Evolutionary conservation across 2,797 vertebrate species (phyloP), one percentile per base, ranked within the genome.

Genomic region (Oreonectes daqikongensis): DNA sequence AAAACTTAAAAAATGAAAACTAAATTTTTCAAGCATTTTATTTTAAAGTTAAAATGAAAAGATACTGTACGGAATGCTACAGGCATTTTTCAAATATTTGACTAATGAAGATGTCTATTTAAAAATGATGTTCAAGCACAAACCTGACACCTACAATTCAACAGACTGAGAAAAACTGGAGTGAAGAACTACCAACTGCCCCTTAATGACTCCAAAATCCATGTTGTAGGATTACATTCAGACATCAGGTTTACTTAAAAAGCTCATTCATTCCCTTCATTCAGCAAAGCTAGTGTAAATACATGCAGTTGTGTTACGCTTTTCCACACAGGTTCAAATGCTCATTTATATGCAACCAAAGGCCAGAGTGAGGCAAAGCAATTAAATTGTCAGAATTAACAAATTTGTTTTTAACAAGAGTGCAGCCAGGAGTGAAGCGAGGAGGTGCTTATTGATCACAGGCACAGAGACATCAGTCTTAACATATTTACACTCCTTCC

Each of bases 331-430:
- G 81, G 80, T 86, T 92, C 87, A 86, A 87, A 90, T 89, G 88
- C 88, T 90, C 88, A 88, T 91, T 91, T 90, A 88, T 87, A 89
- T 78, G 82, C 90, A 81, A 88, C 84, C 93, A 91, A 87, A 95
- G 93, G 93, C 94, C 94, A 93, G 90, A 92, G 90, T 88, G 91
- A 91, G 93, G 91, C 93, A 91, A 91, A 89, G 93, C 96, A 97
- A 99, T 99, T 98, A 98, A 97, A 99, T 97, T 98, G 96, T 99
- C 96, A 98, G 94, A 97, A 97, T 98, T 96, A 96, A 96, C 95
- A 95, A 97, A 98, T 98, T 95, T 95, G 95, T 96, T 98, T 98
- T 97, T 95, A 97, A 98, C 95, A 94, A 95, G 94, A 96, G 94
- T 88, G 89, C 94, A 95, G 95, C 94, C 95, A 94, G 92, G 91